A percentile compares a stretch with the other conserved stretches of the same genome.
These are phyloP conservation scores for Perizoma affinitatum DNA, from an alignment of 2,888 invertebrate genomes.

Conservation along the genomic window DNA sequence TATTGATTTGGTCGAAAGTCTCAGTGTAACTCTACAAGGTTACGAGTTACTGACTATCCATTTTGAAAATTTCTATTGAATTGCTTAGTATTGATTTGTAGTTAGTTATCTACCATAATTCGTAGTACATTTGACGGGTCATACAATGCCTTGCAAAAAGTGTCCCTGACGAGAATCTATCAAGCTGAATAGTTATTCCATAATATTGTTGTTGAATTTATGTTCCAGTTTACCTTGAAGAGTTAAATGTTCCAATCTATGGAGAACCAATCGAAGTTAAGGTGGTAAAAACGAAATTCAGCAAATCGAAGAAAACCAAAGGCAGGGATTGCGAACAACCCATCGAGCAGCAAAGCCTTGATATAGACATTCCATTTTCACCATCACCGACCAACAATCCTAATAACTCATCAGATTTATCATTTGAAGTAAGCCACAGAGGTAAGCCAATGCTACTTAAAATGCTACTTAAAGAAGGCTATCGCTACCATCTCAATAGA, in stretches of 20 bases:
- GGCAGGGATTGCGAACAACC: background rate
- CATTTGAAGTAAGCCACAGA: conserved; percentile 1
- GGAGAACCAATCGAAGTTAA: background rate
- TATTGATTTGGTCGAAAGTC: too few species aligned
- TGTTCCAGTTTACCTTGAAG: conserved; percentile 4
- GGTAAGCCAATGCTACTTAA: conserved; percentile 5
- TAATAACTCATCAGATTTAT: background rate
- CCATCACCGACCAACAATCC: background rate
- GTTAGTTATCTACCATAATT: too few species aligned
- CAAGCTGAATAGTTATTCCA: too few species aligned
- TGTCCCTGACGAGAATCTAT: too few species aligned
- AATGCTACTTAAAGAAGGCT: conserved; percentile 3
- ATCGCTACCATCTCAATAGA: conserved; percentile 1
- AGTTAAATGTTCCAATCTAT: background rate
- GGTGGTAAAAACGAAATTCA: background rate
- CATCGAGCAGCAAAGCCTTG: background rate
- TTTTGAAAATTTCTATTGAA: too few species aligned
- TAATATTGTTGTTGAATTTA: too few species aligned
- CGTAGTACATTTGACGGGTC: too few species aligned
- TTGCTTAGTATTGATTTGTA: too few species aligned
- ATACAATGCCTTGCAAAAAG: too few species aligned
- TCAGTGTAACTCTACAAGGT: too few species aligned
- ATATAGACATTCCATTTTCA: background rate
- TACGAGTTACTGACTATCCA: too few species aligned
- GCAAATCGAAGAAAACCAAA: background rate